Evolutionary conservation across 2,888 invertebrate species (phyloP).

Genomic region (Hyles lineata): DNA sequence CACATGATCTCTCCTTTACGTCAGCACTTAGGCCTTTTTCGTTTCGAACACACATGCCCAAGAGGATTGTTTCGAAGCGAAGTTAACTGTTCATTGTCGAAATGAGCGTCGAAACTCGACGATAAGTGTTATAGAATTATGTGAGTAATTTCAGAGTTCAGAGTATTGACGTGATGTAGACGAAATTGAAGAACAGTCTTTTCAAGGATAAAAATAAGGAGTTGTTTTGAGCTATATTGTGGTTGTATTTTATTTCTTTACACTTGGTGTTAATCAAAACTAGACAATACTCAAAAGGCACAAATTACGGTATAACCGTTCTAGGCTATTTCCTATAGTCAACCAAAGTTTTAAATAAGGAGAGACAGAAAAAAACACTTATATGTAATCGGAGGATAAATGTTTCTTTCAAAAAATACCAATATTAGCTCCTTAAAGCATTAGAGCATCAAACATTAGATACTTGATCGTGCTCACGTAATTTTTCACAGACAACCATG

Average conservation of each 20-base stretch:
- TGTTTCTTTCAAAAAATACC: too few species aligned
- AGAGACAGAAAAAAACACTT: too few species aligned
- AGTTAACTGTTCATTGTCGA: conserved; percentile 56
- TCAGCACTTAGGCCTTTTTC: conserved; percentile 56
- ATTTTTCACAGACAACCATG: too few species aligned
- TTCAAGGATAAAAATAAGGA: background rate
- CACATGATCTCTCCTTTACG: conserved; percentile 56
- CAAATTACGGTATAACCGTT: too few species aligned
- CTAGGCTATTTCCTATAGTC: too few species aligned
- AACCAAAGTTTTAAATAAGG: too few species aligned
- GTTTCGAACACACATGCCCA: conserved; percentile 43
- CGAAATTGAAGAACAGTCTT: background rate
- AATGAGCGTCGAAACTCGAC: conserved; percentile 43
- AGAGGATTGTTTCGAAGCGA: conserved; percentile 57
- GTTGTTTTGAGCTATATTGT: background rate
- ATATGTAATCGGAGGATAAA: too few species aligned
- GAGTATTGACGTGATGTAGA: background rate
- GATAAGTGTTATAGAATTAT: conserved; percentile 19
- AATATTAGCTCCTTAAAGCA: too few species aligned
- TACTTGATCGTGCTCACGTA: background rate
- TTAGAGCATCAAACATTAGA: background rate
- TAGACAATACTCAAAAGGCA: too few species aligned
- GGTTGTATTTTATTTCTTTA: background rate
- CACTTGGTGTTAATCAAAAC: background rate
- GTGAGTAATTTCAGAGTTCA: background rate